Base-by-base conservation (phyloP, 2,797 vertebrate genomes). In the Schizopygopsis pylzovi region DNA sequence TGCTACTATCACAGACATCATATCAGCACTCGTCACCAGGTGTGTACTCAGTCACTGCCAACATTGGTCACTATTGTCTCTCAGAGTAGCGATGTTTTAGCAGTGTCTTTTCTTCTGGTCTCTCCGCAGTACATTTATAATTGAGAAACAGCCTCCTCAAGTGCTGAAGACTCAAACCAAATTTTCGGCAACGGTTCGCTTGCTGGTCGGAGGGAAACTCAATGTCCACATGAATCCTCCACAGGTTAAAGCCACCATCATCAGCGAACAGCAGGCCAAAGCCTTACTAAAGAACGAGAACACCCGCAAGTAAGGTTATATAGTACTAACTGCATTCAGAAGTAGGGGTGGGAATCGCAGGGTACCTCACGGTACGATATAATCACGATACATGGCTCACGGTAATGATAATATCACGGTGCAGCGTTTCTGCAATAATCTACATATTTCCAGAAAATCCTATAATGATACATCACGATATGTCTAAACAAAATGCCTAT, bases 141-240 rank as follows among this genome's bases (percentile, higher is more conserved):
- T 99, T 1, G 98, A 99, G 93, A 99, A 98, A 92, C 98, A 99
- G 94, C 97, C 98, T 0, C 98, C 98, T 0, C 98, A 99, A 90
- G 98, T 99, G 86, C 89, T 96, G 82, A 96, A 98, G 94, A 99
- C 98, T 0, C 98, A 99, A 95, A 98, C 97, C 45, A 98, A 97
- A 93, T 99, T 98, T 43, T 97, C 98, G 3, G 97, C 98, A 80
- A 98, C 97, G 0, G 97, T 99, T 86, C 96, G 98, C 72, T 96
- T 98, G 28, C 93, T 99, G 91, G 98, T 99, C 78, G 98, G 98
- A 0, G 98, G 98, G 78, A 98, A 99, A 93, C 95, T 99, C 90
- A 99, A 99, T 0, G 98, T 99, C 85, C 98, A 99, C 93, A 98
- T 99, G 98, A 99, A 99, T 92, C 98, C 98, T 0, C 98, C 98